Percentiles rank a stretch among this genome's conserved stretches.
Evolutionary conservation across 2,888 invertebrate species (phyloP).

Genomic region (Scelioninae gen. 1): DNA sequence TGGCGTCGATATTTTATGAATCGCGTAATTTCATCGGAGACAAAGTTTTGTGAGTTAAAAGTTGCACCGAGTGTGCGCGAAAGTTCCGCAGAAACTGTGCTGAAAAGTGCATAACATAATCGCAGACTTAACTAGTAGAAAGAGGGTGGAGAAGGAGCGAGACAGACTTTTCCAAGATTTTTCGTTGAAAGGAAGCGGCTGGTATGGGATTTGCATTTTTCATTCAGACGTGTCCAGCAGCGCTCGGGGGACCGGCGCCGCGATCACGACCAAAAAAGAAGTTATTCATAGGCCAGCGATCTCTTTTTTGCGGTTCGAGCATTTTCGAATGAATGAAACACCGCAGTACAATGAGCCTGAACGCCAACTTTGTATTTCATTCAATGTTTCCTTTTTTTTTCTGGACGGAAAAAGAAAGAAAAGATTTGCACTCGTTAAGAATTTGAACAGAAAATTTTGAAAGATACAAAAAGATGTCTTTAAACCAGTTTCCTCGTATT

Average conservation of each 20-base stretch:
- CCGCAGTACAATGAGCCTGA: too few species aligned
- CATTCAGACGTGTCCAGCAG: constrained; percentile 67
- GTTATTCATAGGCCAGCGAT: constrained; percentile 66
- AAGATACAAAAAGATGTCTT: too few species aligned
- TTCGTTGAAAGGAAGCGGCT: constrained; percentile 49
- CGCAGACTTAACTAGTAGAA: constrained; percentile 48
- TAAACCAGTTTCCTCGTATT: too few species aligned
- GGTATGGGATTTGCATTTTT: constrained; percentile 67
- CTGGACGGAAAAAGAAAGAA: too few species aligned
- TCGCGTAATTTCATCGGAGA: constrained; percentile 45
- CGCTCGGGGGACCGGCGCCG: constrained; percentile 69
- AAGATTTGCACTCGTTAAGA: too few species aligned
- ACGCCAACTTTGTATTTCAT: too few species aligned
- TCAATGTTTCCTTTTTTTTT: too few species aligned
- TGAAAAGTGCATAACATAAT: constrained; percentile 63
- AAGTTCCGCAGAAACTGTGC: constrained; percentile 46
- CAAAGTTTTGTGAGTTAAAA: constrained; percentile 59
- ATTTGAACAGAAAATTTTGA: too few species aligned
- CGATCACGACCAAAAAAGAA: constrained; percentile 60
- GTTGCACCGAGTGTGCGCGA: constrained; percentile 33
- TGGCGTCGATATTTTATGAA: constrained; percentile 32
- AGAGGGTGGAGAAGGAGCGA: too few species aligned
- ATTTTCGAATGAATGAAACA: constrained; percentile 57
- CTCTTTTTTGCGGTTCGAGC: constrained; percentile 53
- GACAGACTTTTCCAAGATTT: constrained; percentile 59